phyloP scores from a whole-genome alignment of 2,113 vertebrate genomes.

The Corythaixoides concolor region DNA sequence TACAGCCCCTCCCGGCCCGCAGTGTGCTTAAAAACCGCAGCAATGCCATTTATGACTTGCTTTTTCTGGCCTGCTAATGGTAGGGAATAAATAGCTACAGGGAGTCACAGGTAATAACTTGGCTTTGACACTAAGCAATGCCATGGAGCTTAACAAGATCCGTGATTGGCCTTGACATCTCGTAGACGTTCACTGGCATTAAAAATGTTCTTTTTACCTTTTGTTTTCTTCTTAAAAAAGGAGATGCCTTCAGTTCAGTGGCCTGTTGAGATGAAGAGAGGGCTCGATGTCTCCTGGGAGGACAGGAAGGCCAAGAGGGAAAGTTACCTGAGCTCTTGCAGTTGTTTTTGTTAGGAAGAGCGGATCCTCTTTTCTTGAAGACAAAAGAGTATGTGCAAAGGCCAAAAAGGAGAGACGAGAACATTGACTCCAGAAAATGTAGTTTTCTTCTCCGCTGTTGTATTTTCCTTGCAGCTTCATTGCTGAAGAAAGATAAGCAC shows the following conservation, averaged over 20 bases:
- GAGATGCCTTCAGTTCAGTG: background rate
- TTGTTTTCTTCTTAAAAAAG: background rate
- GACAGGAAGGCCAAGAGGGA: background rate
- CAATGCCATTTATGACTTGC: background rate
- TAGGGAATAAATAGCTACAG: background rate
- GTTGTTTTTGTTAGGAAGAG: background rate
- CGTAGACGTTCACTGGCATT: no score
- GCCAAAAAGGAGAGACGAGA: background rate
- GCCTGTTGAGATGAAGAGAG: background rate
- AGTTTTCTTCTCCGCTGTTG: background rate
- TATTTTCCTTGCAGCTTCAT: background rate
- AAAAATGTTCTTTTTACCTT: background rate
- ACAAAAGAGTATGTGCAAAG: background rate
- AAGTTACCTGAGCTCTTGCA: background rate
- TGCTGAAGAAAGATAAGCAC: background rate
- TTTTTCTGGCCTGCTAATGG: background rate
- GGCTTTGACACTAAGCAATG: background rate
- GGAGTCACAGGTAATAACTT: background rate
- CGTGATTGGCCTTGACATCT: background rate
- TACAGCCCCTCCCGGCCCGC: background rate
- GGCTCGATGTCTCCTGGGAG: background rate
- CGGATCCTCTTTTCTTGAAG: background rate
- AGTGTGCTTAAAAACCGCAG: background rate
- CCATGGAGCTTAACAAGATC: background rate
- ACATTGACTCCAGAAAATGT: background rate